These are phyloP conservation scores for Petrophora chlorosata DNA, from an alignment of 2,888 invertebrate species.

Conservation along the genomic window DNA sequence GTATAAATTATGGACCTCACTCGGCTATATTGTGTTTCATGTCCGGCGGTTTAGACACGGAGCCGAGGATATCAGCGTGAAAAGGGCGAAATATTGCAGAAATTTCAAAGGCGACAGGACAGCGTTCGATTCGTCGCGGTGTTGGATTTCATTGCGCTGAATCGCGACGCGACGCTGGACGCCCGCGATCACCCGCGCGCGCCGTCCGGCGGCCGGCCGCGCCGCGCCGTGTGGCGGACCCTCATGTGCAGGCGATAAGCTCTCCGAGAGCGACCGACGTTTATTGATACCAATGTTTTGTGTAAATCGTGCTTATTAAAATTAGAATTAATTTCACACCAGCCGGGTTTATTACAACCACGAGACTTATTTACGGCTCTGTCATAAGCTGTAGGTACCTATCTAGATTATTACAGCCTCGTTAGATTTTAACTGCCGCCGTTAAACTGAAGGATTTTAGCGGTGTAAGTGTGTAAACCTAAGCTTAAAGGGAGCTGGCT, in stretches of 20 bases:
- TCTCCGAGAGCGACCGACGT: conserved; percentile 54
- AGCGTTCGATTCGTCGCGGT: conserved; percentile 82
- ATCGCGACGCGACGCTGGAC: conserved; percentile 60
- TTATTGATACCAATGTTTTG: conserved; percentile 72
- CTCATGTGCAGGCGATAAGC: conserved; percentile 66
- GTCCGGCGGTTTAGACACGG: conserved; percentile 79
- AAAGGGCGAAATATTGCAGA: conserved; percentile 83
- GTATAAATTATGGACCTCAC: conserved; percentile 78
- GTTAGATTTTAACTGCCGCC: conserved; percentile 52
- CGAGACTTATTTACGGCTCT: conserved; percentile 49
- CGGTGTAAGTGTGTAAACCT: conserved; percentile 18
- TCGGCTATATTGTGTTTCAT: conserved; percentile 81
- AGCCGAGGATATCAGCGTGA: conserved; percentile 79
- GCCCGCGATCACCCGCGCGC: too few relatives aligned
- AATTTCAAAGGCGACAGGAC: conserved; percentile 81
- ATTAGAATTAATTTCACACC: conserved; percentile 59
- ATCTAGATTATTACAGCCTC: conserved; percentile 49
- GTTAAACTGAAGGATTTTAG: conserved; percentile 51
- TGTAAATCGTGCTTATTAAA: conserved; percentile 64
- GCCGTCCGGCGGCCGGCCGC: too few relatives aligned
- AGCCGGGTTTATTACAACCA: conserved; percentile 46
- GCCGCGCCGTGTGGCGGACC: too few relatives aligned
- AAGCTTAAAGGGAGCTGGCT: conserved; percentile 20
- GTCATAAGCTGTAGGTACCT: conserved; percentile 43
- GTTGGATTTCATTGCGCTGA: conserved; percentile 81